Percentiles rank a stretch among this genome's conserved stretches.
These are phyloP conservation scores for Ethmia dodecea DNA, from an alignment of 2,888 invertebrate species.

Conservation along the genomic window DNA sequence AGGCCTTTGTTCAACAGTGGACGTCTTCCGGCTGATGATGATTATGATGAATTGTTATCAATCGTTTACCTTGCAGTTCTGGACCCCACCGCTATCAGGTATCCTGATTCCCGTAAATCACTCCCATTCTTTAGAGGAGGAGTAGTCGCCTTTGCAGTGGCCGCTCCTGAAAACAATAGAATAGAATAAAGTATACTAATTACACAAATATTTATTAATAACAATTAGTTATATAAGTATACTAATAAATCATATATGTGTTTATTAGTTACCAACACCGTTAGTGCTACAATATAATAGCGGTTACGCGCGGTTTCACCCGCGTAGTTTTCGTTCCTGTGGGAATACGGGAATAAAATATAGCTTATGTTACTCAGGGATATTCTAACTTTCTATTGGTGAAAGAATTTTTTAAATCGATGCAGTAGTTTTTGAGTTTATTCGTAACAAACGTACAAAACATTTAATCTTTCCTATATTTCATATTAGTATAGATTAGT, in stretches of 20 bases:
- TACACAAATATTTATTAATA: background rate
- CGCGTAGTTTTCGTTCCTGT: no score
- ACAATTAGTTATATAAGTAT: background rate
- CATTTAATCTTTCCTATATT: no score
- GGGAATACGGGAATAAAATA: no score
- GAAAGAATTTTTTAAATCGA: no score
- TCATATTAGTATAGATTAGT: no score
- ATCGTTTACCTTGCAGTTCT: conserved; percentile 61
- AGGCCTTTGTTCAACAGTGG: no score
- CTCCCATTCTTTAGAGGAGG: conserved; percentile 62
- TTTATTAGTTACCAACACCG: background rate
- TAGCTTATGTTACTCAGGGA: background rate
- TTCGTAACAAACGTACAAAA: no score
- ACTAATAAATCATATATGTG: background rate
- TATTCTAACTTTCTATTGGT: background rate
- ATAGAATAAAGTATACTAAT: background rate
- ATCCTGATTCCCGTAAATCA: conserved; percentile 60
- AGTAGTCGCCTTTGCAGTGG: conserved; percentile 31
- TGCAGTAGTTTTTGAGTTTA: no score
- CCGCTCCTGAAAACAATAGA: background rate
- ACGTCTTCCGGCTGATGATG: no score
- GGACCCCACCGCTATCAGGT: conserved; percentile 70
- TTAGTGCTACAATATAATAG: no score
- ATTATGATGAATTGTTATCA: no score
- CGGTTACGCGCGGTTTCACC: no score